Base-by-base conservation (phyloP, 1,140 invertebrate genomes). In the Dendroctonus ponderosae region DNA sequence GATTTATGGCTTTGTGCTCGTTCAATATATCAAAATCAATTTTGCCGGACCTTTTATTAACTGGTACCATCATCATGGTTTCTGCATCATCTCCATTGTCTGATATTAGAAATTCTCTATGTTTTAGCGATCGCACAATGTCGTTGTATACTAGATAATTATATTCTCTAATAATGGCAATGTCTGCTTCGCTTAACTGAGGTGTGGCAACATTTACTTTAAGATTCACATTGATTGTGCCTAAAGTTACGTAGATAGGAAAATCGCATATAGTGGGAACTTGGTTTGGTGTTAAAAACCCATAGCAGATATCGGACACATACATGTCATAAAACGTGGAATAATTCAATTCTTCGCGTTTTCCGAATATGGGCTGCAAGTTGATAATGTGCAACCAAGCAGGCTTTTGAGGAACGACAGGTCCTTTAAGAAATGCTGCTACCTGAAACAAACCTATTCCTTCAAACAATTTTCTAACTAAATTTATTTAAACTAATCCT, bases 161-260 rank as follows among this genome's bases (percentile, higher is more conserved):
- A 71, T 86, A 88, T 5, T 71, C 6, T 76, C 82, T 84, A 5
- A 91, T 76, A 6, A 80, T 66, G 46, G 80, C 69, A n/a, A 91
- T 84, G 73, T 89, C 72, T 6, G 80, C 70, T 0, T 76, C 8
- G 4, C 76, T 81, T 6, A 94, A 74, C 0, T 38, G 56, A 4
- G 91, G 60, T n/a, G 74, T 76, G 5, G 73, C 71, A 26, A 82
- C 68, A 74, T 90, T 82, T 39, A 82, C 68, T 70, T 77, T 76
- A 6, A 95, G 67, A 11, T 81, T 72, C 11, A 93, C 87, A 51
- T 81, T 80, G 3, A 97, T 82, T 78, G 93, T 86, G 0, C 96
- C 96, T 14, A 89, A 86, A 14, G 89, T 85, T 51, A 93, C 87
- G 75, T 90, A 98, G 57, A 97, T 84, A 0, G 95, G 91, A 83